Percentiles rank a stretch among this genome's conserved stretches.
These are phyloP conservation scores for Petromus typicus DNA, from an alignment of 2,113 vertebrate species.

Conservation along the genomic window DNA sequence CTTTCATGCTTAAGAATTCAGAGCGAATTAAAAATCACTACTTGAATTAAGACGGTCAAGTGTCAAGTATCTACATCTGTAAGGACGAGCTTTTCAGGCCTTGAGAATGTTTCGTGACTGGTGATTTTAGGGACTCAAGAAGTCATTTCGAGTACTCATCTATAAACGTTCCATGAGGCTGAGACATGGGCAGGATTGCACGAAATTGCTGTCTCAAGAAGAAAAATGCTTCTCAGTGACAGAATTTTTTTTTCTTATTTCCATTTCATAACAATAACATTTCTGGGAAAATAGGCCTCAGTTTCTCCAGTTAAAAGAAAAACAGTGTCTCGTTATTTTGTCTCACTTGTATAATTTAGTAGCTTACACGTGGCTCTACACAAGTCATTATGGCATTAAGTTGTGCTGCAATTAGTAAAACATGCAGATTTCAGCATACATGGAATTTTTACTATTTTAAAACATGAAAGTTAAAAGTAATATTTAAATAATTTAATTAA, in stretches of 20 bases:
- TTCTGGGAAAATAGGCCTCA: background rate
- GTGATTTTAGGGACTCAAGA: background rate
- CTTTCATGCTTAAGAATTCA: background rate
- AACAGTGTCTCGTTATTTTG: background rate
- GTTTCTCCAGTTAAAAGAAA: background rate
- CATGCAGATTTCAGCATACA: constrained; percentile 4
- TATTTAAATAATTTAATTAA: background rate
- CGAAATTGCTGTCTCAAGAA: background rate
- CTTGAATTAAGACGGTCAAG: background rate
- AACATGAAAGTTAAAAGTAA: background rate
- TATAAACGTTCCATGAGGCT: background rate
- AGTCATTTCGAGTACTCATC: background rate
- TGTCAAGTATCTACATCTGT: background rate
- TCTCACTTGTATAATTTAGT: background rate
- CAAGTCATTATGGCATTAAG: background rate
- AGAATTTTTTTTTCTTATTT: background rate
- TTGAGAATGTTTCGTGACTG: background rate
- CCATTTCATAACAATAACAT: background rate
- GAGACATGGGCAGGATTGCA: background rate
- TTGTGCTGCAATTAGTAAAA: background rate
- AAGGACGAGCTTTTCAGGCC: background rate
- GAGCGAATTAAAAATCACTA: background rate
- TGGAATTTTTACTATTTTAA: background rate
- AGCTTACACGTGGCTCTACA: background rate
- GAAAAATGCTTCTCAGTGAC: background rate